phyloP scores from a whole-genome alignment of 2,888 invertebrate species.

The Ophonus ardosiacus region DNA sequence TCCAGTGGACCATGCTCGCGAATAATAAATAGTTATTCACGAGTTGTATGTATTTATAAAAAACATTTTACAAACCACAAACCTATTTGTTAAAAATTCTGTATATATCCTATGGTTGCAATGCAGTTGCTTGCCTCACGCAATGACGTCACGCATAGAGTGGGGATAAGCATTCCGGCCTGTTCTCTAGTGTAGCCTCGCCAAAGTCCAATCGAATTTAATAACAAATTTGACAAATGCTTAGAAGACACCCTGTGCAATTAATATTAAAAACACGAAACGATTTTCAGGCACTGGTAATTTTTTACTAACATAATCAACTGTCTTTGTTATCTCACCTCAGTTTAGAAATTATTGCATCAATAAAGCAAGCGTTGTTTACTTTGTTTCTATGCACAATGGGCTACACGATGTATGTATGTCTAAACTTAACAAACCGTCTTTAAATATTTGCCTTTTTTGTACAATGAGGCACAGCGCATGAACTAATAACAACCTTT shows the following conservation, averaged over 20 bases:
- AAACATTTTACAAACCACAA: too few species aligned
- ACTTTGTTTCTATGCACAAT: slow-evolving; percentile 54
- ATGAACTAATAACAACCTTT: slow-evolving; percentile 62
- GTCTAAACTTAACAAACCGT: slow-evolving; percentile 58
- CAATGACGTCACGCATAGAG: too few species aligned
- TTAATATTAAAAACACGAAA: slow-evolving; percentile 63
- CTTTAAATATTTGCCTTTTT: slow-evolving; percentile 61
- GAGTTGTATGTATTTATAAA: too few species aligned
- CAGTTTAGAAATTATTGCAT: slow-evolving; percentile 59
- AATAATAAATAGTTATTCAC: too few species aligned
- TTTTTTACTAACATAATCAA: slow-evolving; percentile 64
- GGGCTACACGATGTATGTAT: slow-evolving; percentile 56
- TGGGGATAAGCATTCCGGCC: too few species aligned
- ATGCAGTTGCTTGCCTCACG: too few species aligned
- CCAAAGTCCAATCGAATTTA: slow-evolving; percentile 16
- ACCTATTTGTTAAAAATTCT: too few species aligned
- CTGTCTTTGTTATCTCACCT: slow-evolving; percentile 57
- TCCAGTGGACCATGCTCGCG: too few species aligned
- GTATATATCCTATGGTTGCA: too few species aligned
- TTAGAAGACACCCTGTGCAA: slow-evolving; percentile 60
- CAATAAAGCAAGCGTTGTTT: slow-evolving; percentile 59
- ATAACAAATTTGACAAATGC: slow-evolving; percentile 12
- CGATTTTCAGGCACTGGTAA: slow-evolving; percentile 63
- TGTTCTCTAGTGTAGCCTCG: too few species aligned
- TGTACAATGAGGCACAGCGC: slow-evolving; percentile 64